These are phyloP conservation scores for Pelochelys cantorii DNA, from an alignment of 2,797 vertebrate genomes.

Conservation along the genomic window DNA sequence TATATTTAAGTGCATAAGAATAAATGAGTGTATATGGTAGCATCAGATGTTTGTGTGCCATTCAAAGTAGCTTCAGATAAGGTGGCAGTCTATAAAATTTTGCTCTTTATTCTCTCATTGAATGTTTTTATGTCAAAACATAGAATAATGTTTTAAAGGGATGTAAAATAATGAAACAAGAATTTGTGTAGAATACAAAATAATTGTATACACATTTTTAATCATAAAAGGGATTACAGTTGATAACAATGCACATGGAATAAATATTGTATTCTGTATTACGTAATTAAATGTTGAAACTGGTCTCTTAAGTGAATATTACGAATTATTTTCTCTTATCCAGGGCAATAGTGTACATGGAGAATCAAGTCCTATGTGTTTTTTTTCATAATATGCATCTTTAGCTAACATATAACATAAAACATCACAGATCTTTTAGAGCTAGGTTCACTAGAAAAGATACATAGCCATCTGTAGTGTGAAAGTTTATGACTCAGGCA, in stretches of 20 bases:
- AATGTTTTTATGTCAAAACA: not conserved
- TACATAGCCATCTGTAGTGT: conserved; percentile 59
- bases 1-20: conserved; percentile 23
- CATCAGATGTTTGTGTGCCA: not conserved
- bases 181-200: not conserved
- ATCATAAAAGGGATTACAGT: not conserved
- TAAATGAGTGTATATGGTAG: not conserved
- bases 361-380: conserved; percentile 60
- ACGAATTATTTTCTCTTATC: conserved; percentile 71
- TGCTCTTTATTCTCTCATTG: rapidly evolving
- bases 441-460: conserved; percentile 59
- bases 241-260: not conserved
- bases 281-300: conserved; percentile 53
- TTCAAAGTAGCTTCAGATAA: not conserved
- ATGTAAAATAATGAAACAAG: not conserved
- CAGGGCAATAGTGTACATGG: conserved; percentile 69
- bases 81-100: not conserved
- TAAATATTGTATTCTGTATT: conserved; percentile 31
- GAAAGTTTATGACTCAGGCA: conserved; percentile 56
- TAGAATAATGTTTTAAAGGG: not conserved
- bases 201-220: not conserved
- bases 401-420: conserved; percentile 74
- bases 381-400: conserved; percentile 74
- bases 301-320: conserved; percentile 56
- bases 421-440: conserved; percentile 69